These are phyloP conservation scores for Musca domestica DNA, from an alignment of 1,140 invertebrate species.

Conservation along the genomic window DNA sequence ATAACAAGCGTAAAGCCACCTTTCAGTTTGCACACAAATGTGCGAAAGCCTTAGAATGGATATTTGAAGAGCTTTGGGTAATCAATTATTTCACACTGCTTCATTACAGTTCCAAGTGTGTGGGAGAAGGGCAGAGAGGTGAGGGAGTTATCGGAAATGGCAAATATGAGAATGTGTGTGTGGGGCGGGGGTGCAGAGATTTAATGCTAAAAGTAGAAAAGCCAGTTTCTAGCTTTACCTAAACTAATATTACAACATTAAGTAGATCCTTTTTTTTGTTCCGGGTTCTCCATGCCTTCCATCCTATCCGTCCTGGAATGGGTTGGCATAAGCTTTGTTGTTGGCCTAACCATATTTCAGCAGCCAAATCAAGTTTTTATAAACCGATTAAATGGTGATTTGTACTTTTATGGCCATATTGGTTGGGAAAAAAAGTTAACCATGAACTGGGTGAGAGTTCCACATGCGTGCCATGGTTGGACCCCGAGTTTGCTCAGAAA, in stretches of 20 bases:
- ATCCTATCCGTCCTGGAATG: neutral
- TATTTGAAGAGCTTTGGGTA: slow-evolving; percentile 13
- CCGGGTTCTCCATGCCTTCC: neutral
- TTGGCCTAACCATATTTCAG: neutral
- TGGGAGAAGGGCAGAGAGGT: neutral
- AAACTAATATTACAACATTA: too few species aligned
- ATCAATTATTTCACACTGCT: slow-evolving; percentile 20
- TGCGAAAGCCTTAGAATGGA: neutral
- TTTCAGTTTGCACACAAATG: too few species aligned
- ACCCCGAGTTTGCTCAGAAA: too few species aligned
- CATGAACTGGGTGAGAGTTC: too few species aligned
- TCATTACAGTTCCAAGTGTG: neutral
- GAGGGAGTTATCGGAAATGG: neutral
- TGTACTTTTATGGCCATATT: slow-evolving; percentile 4
- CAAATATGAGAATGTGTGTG: neutral
- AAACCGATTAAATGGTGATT: slow-evolving; percentile 22
- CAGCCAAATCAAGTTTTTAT: slow-evolving; percentile 12
- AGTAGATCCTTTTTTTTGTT: neutral
- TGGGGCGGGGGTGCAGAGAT: neutral
- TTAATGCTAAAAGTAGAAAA: too few species aligned
- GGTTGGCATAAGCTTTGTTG: neutral
- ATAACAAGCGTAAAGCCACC: too few species aligned
- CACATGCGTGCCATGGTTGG: too few species aligned
- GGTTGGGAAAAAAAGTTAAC: neutral
- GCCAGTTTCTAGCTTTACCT: too few species aligned